Percentiles rank a stretch among this genome's conserved stretches.
Evolutionary conservation across 2,113 vertebrate species (phyloP).

Genomic region (Mohoua ochrocephala): DNA sequence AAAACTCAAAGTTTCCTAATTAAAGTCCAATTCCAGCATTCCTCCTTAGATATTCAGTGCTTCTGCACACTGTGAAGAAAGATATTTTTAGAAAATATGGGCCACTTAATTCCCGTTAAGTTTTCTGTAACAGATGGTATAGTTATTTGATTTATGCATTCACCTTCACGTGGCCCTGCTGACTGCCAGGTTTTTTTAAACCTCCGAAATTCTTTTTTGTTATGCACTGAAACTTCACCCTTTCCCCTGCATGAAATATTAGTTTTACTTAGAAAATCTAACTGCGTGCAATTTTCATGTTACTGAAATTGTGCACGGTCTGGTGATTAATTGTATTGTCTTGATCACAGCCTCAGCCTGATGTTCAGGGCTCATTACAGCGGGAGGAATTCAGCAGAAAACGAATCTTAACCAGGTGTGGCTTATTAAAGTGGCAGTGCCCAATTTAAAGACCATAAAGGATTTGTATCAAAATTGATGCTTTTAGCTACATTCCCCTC

Average conservation of each 20-base stretch:
- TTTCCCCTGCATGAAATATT: conserved; percentile 65
- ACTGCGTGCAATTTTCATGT: conserved; percentile 58
- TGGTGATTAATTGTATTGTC: conserved; percentile 72
- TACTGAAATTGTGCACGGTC: conserved; percentile 66
- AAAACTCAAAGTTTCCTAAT: conserved; percentile 50
- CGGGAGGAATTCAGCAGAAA: conserved; percentile 52
- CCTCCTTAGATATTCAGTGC: conserved; percentile 42
- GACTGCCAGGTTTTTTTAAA: conserved; percentile 63
- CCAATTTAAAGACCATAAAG: conserved; percentile 65
- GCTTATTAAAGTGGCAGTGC: conserved; percentile 66
- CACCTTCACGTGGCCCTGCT: conserved; percentile 71
- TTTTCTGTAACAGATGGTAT: conserved; percentile 72
- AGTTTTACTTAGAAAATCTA: conserved; percentile 64
- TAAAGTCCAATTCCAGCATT: conserved; percentile 46
- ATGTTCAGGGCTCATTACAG: conserved; percentile 66
- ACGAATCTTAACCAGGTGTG: conserved; percentile 64
- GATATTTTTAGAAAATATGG: conserved; percentile 70
- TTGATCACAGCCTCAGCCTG: conserved; percentile 64
- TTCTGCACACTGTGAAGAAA: conserved; percentile 55
- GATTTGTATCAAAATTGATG: conserved; percentile 63
- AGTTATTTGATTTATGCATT: conserved; percentile 73
- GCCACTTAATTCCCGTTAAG: conserved; percentile 68
- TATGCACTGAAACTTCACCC: conserved; percentile 52
- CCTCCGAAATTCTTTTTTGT: conserved; percentile 41
- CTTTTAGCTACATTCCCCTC: conserved; percentile 49